These are phyloP conservation scores for Eleginops maclovinus DNA, from an alignment of 2,113 vertebrate genomes.

Conservation along the genomic window DNA sequence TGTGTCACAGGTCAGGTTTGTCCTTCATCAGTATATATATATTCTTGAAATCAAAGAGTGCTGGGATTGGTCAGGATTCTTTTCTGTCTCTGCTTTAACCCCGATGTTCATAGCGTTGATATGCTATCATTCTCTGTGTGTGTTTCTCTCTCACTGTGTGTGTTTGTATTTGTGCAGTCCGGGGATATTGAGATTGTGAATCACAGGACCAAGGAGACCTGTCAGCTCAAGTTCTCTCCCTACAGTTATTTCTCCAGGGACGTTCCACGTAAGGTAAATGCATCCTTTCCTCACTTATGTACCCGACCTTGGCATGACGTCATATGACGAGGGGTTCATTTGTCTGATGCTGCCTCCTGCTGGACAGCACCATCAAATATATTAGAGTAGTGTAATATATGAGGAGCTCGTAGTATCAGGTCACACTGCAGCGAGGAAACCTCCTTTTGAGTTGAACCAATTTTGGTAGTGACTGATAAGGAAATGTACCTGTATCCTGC, in stretches of 20 bases:
- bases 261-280: conserved; percentile 91
- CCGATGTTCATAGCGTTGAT: not conserved
- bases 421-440: conserved; percentile 4
- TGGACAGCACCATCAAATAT: conserved; percentile 46
- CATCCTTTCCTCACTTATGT: not conserved
- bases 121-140: conserved; percentile 5
- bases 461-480: conserved; percentile 13
- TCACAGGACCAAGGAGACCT: conserved; percentile 96
- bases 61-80: not conserved
- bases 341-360: conserved; percentile 68
- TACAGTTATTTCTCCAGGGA: conserved; percentile 99
- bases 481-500: not conserved
- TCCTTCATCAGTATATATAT: too few species aligned
- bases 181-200: conserved; percentile 98
- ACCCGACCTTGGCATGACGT: conserved; percentile 14
- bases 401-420: not conserved
- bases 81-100: not conserved
- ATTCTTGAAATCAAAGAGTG: not conserved
- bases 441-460: not conserved
- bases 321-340: conserved; percentile 11
- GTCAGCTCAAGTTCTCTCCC: conserved; percentile 97
- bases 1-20: not conserved
- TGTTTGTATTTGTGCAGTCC: conserved; percentile 83
- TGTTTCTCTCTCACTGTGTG: conserved; percentile 19
- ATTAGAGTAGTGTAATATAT: not conserved